Base-by-base conservation (phyloP, 2,888 invertebrate genomes). In the Embidobia sp. region DNA sequence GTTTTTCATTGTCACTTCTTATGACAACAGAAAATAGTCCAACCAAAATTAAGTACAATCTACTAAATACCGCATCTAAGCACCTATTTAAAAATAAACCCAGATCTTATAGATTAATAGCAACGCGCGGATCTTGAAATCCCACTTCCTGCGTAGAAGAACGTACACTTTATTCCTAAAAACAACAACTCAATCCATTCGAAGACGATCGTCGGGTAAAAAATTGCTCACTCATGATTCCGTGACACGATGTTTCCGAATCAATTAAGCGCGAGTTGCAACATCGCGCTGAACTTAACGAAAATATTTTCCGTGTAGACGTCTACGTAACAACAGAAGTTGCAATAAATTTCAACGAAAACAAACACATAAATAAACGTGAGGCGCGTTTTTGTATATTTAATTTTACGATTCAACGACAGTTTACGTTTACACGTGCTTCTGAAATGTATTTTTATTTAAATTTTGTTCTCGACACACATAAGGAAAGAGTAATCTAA, bases 281-380 rank as follows among this genome's bases (percentile, higher is more conserved):
- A 42, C 70, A 70, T 18, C 70, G 31, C 37, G 61, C 61, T 48
- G 55, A 40, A 63, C 40, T 55, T 33, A 48, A 72, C 72, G 18
- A 72, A 72, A 73, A 73, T 64, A 73, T 64, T 73, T 73, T 64
- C 64, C 55, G 18, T 73, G 72, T 64, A 48, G 55, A 40, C 26
- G 42, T 63, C 63, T 35, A 31, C 33, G 55, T 57, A 57, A 49
- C 64, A 64, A 35, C 49, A 42, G 18, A 46, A 33, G 33, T 46
- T 53, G 48, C 55, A 33, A 64, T 73, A 64, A 73, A 73, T 73
- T 37, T 49, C 3, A 53, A 46, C 37, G 19, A 40, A 64, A 64
- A 73, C 29, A 73, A 73, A 73, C 73, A 73, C 31, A 42, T 64
- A 57, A 64, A 73, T 59, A 48, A 48, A 44, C 29, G n/a, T n/a